Evolutionary conservation across 2,888 invertebrate genomes (phyloP), one percentile per base, ranked within the genome.

Genomic region (Seladonia tumulorum): DNA sequence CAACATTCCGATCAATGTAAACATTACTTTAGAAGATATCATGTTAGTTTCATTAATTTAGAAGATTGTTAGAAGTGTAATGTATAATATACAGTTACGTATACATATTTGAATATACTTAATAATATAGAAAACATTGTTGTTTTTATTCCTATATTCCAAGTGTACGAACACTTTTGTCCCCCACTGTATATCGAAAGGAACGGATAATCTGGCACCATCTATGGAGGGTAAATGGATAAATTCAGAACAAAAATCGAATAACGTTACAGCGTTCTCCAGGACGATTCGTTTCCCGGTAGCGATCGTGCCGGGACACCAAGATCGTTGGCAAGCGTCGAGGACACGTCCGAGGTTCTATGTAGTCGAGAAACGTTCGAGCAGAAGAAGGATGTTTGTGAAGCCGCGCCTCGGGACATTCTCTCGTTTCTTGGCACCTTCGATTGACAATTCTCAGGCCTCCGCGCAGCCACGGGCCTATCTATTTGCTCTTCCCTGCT

Each of bases 321-420:
- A 35, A 35, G 35, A 35, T 66, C 66, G 60, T 29, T 29, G 29
- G 66, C 22, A 35, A 29, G 29, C 22, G 35, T 66, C 35, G 66
- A 18, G 18, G 66, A 66, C 18, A 66, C 66, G 35, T 8, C 35
- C 66, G 35, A 25, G 35, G 66, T 66, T 66, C 35, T 35, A 35
- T 10, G 29, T 66, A 66, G 35, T 35, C 66, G 35, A 66, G 66
- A 18, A 66, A 66, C 70, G 77, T 60, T 60, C 29, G 47, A 45
- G 72, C 91, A 93, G 92, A 92, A 92, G 90, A 91, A 94, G 94
- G 95, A 95, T 95, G 94, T 95, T 95, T 94, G 94, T 94, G 88
- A 93, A 94, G 95, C 94, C 95, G 93, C 95, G 92, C 95, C 95
- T 94, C 93, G 91, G 87, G 89, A 89, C 89, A 86, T 88, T 89